Evolutionary conservation across 2,113 vertebrate genomes (phyloP).

Genomic region (Dunckerocampus dactyliophorus): DNA sequence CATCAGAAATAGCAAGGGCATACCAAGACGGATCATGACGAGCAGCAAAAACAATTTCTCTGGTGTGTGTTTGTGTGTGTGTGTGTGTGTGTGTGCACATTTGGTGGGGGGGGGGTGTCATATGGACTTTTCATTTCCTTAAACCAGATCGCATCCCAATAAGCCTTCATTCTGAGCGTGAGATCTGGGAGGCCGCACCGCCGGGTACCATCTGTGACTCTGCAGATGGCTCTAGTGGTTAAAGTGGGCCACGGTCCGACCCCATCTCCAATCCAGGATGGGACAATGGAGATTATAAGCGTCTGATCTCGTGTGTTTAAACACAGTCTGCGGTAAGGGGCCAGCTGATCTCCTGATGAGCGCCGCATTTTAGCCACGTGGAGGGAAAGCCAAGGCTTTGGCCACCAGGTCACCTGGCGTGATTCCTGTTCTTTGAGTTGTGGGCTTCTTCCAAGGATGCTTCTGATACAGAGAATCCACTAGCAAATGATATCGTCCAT

Average conservation of each 20-base stretch:
- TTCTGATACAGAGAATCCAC: too few relatives aligned
- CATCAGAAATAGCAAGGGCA: conserved; percentile 44
- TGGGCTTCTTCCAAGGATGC: too few relatives aligned
- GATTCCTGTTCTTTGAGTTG: too few relatives aligned
- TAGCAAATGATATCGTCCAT: too few relatives aligned
- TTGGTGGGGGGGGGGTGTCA: too few relatives aligned
- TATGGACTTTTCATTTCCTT: conserved; percentile 16
- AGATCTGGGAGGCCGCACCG: conserved; percentile 31
- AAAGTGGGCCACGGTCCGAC: conserved; percentile 57
- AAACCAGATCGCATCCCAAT: conserved; percentile 43
- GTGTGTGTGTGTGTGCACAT: too few relatives aligned
- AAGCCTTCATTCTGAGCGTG: conserved; percentile 39
- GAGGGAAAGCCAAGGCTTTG: too few relatives aligned
- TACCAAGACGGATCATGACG: conserved; percentile 35
- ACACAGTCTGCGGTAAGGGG: conserved; percentile 52
- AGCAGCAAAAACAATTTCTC: conserved; percentile 40
- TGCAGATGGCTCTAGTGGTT: conserved; percentile 59
- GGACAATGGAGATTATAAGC: conserved; percentile 67
- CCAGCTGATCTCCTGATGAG: conserved; percentile 40
- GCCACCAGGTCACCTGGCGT: too few relatives aligned
- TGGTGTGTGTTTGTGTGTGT: background rate
- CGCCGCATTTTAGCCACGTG: conserved; percentile 21
- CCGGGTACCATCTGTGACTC: conserved; percentile 59
- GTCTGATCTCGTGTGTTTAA: conserved; percentile 67
- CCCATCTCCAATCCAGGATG: conserved; percentile 33